Evolutionary conservation across 2,113 vertebrate species (phyloP), one percentile per base, ranked within the genome.

Genomic region (Felis chaus): DNA sequence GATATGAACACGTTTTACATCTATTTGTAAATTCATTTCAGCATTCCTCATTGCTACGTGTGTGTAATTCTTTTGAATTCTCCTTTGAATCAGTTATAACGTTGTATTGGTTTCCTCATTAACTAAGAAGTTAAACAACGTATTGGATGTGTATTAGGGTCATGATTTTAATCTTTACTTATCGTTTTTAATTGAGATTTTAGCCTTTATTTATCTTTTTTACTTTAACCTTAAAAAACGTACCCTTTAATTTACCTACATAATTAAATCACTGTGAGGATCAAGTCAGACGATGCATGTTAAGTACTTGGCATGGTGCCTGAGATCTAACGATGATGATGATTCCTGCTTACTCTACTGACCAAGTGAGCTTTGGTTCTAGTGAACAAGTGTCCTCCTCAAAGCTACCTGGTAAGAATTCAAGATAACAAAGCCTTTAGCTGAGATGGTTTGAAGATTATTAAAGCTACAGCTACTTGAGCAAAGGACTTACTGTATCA

Each of bases 191-290:
- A 8, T 45, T 45, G 9, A 45, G 21, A 50, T 92, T 97, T 96
- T 76, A 45, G 74, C 41, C 27, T 97, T 71, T 63, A 83, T 23
- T 45, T 45, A 74, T 61, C 7, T 45, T 45, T 74, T 41, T 74
- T 27, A 55, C 89, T 97, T 97, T 84, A 41, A 78, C 39, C 21
- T 97, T 76, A 48, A 88, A 80, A 83, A 94, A 45, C 36, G n/a
- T 68, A 61, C 76, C 5, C 61, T 84, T 93, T 83, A 25, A 69
- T 71, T 53, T n/a, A 61, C 61, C 27, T 71, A 61, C 94, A 68
- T 87, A 50, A 79, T 16, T 66, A 79, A 74, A 66, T 53, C 68
- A 80, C 27, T 45, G 41, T 29, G 53, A 93, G 48, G 73, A 79
- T 76, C 16, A 76, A 94, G n/a, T 53, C 63, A 73, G 6, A 48